Conservation (phyloP, 92 coral and sea anemone genomes). For the Parazoanthus swiftii region DNA sequence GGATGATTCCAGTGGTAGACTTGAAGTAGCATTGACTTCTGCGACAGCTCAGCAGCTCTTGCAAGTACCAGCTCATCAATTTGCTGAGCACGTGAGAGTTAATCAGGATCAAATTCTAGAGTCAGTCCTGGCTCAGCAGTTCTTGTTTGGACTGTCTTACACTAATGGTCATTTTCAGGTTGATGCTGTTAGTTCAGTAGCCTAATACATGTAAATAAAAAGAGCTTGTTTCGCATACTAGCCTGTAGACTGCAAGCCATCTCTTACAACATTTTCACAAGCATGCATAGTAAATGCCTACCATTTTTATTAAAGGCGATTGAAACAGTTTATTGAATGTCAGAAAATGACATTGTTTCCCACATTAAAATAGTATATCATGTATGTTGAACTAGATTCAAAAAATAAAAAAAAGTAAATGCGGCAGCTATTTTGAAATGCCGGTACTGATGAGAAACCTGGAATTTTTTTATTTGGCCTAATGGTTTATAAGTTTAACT, state of each 20-base stretch:
- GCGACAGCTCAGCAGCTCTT: slow-evolving; percentile 76
- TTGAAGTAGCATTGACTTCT: slow-evolving; percentile 61
- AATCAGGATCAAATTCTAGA: slow-evolving; percentile 72
- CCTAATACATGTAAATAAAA: not conserved
- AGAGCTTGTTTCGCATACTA: not conserved
- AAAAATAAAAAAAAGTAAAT: too few relatives aligned
- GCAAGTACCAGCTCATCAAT: slow-evolving; percentile 72
- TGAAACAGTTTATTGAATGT: too few relatives aligned
- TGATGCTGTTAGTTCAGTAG: slow-evolving; percentile 61
- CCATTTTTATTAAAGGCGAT: too few relatives aligned
- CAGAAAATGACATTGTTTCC: too few relatives aligned
- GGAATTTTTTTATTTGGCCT: too few relatives aligned
- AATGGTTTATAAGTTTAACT: too few relatives aligned
- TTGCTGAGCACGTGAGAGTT: slow-evolving; percentile 56
- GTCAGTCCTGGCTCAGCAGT: slow-evolving; percentile 80
- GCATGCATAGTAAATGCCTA: too few relatives aligned
- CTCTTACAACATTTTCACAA: too few relatives aligned
- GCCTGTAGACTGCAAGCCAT: not conserved
- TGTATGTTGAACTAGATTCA: too few relatives aligned
- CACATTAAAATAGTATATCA: too few relatives aligned
- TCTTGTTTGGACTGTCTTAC: slow-evolving; percentile 72
- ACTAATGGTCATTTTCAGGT: slow-evolving; percentile 61
- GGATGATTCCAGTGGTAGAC: slow-evolving; percentile 62
- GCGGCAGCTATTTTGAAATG: too few relatives aligned
- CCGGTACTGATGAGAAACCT: too few relatives aligned